Conservation (phyloP, 2,797 vertebrate genomes). For the Mycteria americana region DNA sequence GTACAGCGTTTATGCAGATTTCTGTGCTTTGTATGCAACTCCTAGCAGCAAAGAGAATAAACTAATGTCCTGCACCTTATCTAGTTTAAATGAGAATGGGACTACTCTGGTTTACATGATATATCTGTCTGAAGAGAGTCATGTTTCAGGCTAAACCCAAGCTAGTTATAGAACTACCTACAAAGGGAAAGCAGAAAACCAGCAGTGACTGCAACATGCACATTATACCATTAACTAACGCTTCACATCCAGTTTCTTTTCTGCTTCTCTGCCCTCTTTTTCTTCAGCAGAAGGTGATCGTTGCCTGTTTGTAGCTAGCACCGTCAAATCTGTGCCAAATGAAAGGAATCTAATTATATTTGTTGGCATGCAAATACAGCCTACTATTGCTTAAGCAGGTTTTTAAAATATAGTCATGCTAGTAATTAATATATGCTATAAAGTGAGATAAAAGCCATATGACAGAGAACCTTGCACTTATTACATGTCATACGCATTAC, state of each 20-base stretch:
- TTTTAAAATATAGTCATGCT: background rate
- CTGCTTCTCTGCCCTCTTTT: background rate
- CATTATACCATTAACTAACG: background rate
- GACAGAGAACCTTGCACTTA: background rate
- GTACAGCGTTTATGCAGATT: background rate
- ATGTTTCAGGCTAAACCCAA: background rate
- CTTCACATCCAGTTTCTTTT: background rate
- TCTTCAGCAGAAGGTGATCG: background rate
- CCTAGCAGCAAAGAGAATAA: background rate
- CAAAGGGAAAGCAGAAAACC: background rate
- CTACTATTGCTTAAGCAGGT: background rate
- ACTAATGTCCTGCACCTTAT: background rate
- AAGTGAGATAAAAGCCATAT: background rate
- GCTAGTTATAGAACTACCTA: background rate
- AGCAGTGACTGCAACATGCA: background rate
- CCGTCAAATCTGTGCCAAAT: background rate
- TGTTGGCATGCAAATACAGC: background rate
- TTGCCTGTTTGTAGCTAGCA: background rate
- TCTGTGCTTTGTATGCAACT: background rate
- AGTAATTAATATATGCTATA: background rate
- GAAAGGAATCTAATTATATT: conserved; percentile 22
- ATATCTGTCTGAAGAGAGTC: background rate
- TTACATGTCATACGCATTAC: background rate
- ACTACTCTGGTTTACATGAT: background rate
- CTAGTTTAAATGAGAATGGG: background rate